Base-by-base conservation (phyloP, 2,888 invertebrate genomes). In the Choristoneura rosaceana region DNA sequence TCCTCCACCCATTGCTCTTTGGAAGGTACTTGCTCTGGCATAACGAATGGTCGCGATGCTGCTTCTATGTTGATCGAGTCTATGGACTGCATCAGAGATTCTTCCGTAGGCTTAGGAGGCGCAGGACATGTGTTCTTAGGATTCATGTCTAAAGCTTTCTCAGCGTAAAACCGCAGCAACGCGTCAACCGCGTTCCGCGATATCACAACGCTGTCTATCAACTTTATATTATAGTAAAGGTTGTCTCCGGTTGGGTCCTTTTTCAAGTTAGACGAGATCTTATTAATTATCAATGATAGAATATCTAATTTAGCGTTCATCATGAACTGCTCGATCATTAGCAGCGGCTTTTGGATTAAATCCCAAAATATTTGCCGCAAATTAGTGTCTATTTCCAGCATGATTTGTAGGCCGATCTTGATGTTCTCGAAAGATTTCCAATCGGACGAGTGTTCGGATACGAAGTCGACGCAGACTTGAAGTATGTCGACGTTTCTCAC, bases 1-100 rank as follows among this genome's bases (percentile, higher is more conserved):
- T 98, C 98, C 10, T 96, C 96, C 4, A 96, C 94, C 98, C 98
- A 98, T 79, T 98, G 96, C 8, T 96, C 96, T 79, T 96, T 97
- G 0, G 94, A 90, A 0, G 98, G 98, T 15, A 97, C 96, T 75
- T 95, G 94, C 25, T 95, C 94, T 0, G 98, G 98, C 96, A 98
- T 97, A 62, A 96, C 89, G 84, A 98, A 98, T 10, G 95, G 94
- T 25, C 92, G 95, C 41, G 95, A 95, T 0, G 95, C 89, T 0
- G 95, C 95, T 75, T 95, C 95, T 17, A 96, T 87, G 74, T 95
- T 96, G 45, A 95, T 94, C 4, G 95, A 95, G 81, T 96, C 96
- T 43, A 96, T 94, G 0, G 96, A 96, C 76, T 96, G 95, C 71
- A 95, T 81, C 33, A 96, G 84, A 43, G 94, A 93, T 74, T 94